These are phyloP conservation scores for Cyclophora punctaria DNA, from an alignment of 2,888 invertebrate species.

Conservation along the genomic window DNA sequence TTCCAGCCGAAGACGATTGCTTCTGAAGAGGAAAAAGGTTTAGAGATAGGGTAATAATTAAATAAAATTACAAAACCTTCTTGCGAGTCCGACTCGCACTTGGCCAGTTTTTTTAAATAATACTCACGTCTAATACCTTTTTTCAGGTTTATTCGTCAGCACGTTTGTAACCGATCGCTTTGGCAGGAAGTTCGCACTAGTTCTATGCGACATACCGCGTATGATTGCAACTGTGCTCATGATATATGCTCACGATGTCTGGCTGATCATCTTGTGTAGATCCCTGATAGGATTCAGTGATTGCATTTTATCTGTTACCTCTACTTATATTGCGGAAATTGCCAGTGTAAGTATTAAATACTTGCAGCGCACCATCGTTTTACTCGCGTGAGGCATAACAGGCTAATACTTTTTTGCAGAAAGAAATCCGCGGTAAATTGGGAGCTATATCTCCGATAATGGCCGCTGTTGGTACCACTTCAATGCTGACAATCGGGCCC, in stretches of 20 bases:
- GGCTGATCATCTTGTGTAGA: too few species aligned
- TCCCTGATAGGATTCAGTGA: too few species aligned
- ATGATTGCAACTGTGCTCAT: constrained; percentile 7
- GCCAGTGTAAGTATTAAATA: constrained; percentile 6
- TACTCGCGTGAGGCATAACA: too few species aligned
- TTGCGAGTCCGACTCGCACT: too few species aligned
- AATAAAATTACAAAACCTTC: too few species aligned
- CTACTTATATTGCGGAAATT: constrained; percentile 8
- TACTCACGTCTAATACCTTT: too few species aligned
- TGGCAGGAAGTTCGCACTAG: constrained; percentile 20
- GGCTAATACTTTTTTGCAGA: constrained; percentile 10
- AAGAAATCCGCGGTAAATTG: constrained; percentile 27
- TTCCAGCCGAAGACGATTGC: too few species aligned
- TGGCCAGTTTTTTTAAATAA: too few species aligned
- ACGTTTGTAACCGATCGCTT: constrained; percentile 13
- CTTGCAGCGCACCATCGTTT: neutral
- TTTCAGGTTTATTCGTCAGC: constrained; percentile 12
- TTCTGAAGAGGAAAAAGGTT: too few species aligned
- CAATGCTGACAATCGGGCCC: constrained; percentile 18
- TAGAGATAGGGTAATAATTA: too few species aligned
- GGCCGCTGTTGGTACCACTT: constrained; percentile 21
- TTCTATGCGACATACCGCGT: constrained; percentile 28
- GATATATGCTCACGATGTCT: too few species aligned
- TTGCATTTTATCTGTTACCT: too few species aligned
- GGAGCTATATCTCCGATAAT: constrained; percentile 26